Evolutionary conservation across 2,888 invertebrate genomes (phyloP).

Genomic region (Eurois occulta): DNA sequence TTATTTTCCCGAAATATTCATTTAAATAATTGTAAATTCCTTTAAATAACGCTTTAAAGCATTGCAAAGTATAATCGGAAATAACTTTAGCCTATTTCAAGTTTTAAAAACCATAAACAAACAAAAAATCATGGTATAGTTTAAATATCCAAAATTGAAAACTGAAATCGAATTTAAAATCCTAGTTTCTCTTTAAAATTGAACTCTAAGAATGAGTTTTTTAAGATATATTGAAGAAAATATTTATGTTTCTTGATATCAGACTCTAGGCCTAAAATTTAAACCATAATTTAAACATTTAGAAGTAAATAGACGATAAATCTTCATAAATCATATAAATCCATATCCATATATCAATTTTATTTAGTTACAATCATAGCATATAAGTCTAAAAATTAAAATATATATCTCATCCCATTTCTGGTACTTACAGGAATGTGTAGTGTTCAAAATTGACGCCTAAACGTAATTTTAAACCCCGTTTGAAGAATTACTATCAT

Average conservation of each 20-base stretch:
- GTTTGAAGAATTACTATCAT: not conserved
- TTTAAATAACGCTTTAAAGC: not conserved
- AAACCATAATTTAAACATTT: conserved; percentile 7
- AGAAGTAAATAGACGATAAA: not conserved
- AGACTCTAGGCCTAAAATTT: conserved; percentile 58
- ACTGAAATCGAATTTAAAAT: not conserved
- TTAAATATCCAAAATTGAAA: fast-evolving
- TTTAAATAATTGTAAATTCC: not conserved
- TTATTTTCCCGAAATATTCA: not conserved
- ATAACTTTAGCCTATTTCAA: not conserved
- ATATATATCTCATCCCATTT: not conserved
- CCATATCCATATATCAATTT: not conserved
- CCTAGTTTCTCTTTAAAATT: not conserved
- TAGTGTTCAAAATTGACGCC: not conserved
- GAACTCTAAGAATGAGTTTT: too few species aligned
- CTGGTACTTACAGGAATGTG: too few species aligned
- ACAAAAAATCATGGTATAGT: not conserved
- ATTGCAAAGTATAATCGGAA: not conserved
- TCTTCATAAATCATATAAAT: not conserved
- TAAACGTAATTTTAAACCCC: not conserved
- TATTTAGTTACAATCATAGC: not conserved
- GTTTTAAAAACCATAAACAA: not conserved
- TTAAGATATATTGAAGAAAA: not conserved
- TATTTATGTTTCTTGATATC: not conserved
- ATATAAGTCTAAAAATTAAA: conserved; percentile 35